Conservation (phyloP, 2,797 vertebrate genomes). For the Chaunax sp. region DNA sequence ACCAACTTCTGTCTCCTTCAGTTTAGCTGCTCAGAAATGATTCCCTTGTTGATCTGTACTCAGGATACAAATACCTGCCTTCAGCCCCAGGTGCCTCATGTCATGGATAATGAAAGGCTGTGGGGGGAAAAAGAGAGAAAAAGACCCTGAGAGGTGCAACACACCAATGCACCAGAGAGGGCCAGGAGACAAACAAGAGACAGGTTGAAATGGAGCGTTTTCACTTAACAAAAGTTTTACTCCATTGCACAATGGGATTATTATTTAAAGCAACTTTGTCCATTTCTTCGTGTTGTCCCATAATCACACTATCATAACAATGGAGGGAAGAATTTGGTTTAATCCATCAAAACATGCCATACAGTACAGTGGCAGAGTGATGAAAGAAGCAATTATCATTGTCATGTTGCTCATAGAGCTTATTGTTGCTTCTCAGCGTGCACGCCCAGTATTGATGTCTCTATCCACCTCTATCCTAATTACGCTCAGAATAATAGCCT, state of each 20-base stretch:
- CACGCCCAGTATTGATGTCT: conserved; percentile 61
- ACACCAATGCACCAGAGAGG: conserved; percentile 41
- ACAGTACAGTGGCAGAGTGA: conserved; percentile 45
- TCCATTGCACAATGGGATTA: conserved; percentile 12
- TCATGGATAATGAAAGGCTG: conserved; percentile 50
- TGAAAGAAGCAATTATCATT: conserved; percentile 66
- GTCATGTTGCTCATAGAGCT: conserved; percentile 60
- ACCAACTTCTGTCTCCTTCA: conserved; percentile 19
- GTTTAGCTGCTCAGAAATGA: conserved; percentile 38
- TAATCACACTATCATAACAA: conserved; percentile 33
- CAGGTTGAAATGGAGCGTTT: conserved; percentile 24
- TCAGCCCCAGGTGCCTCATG: conserved; percentile 54
- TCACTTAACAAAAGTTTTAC: conserved; percentile 21
- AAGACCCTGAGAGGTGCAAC: conserved; percentile 40
- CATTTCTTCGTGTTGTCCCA: conserved; percentile 2
- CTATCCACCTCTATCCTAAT: conserved; percentile 70
- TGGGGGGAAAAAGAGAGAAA: conserved; percentile 3
- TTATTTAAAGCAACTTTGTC: conserved; percentile 25
- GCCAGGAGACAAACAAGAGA: conserved; percentile 26
- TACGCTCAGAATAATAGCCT: conserved; percentile 70
- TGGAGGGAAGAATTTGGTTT: conserved; percentile 11
- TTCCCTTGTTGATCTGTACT: conserved; percentile 41
- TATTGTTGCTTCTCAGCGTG: conserved; percentile 44
- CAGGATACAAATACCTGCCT: conserved; percentile 47
- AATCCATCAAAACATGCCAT: conserved; percentile 45